Conservation (phyloP, 2,797 vertebrate genomes). For the Cuniculus paca region DNA sequence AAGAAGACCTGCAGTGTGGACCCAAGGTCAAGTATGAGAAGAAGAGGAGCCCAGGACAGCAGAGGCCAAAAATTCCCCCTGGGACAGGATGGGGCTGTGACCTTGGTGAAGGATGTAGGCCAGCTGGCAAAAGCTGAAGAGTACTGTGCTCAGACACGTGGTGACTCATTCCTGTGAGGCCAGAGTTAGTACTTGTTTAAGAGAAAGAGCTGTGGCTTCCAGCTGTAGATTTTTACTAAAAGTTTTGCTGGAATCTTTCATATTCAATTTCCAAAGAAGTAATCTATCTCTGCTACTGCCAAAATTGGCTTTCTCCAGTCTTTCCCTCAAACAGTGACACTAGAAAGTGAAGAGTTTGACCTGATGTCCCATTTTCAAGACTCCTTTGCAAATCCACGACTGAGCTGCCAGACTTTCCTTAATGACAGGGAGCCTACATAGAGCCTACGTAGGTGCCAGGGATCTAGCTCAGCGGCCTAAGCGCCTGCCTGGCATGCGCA, state of each 20-base stretch:
- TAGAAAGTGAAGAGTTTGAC: not conserved
- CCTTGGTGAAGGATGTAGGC: not conserved
- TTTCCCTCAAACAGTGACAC: not conserved
- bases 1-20: no score
- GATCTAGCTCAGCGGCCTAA: no score
- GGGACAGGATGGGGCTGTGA: not conserved
- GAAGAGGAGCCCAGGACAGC: accelerated
- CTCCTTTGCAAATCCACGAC: not conserved
- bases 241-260: conserved; percentile 28
- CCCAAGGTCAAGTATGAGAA: not conserved
- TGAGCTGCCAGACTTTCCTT: not conserved
- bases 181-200: not conserved
- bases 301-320: not conserved
- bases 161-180: not conserved
- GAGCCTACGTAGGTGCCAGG: no score
- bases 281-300: not conserved
- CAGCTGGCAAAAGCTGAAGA: not conserved
- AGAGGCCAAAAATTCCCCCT: not conserved
- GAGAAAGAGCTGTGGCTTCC: not conserved
- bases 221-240: conserved; percentile 15
- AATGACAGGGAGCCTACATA: not conserved
- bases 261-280: not conserved
- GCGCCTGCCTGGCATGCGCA: no score
- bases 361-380: not conserved
- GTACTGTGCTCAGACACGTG: not conserved